Evolutionary conservation across 2,888 invertebrate species (phyloP).

Genomic region (Drosophila rellima): DNA sequence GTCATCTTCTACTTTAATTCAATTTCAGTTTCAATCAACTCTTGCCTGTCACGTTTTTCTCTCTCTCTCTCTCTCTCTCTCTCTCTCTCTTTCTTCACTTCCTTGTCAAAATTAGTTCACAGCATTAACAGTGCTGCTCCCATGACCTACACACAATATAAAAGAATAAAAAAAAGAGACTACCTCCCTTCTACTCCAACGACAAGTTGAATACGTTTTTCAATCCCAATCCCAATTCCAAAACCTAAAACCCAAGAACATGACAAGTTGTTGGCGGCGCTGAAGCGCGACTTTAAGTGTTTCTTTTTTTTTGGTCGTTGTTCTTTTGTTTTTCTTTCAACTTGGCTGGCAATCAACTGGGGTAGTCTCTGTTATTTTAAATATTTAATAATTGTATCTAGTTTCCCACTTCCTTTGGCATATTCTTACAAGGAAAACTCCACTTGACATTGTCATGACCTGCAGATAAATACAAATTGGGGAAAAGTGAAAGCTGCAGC

Average conservation of each 20-base stretch:
- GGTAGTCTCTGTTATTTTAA: slow-evolving; percentile 69
- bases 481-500: slow-evolving; percentile 72
- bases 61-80: neutral
- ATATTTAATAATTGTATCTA: slow-evolving; percentile 81
- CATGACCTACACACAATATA: slow-evolving; percentile 45
- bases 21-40: slow-evolving; percentile 16
- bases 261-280: slow-evolving; percentile 42
- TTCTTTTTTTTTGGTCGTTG: slow-evolving; percentile 17
- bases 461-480: slow-evolving; percentile 25
- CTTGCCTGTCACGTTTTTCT: neutral
- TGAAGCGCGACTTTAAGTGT: slow-evolving; percentile 74
- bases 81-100: slow-evolving; percentile 10
- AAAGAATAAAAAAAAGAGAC: neutral
- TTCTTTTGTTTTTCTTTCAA: slow-evolving; percentile 28
- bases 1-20: neutral
- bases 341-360: slow-evolving; percentile 30
- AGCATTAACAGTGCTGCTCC: slow-evolving; percentile 42
- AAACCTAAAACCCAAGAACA: slow-evolving; percentile 2
- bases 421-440: slow-evolving; percentile 68
- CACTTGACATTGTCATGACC: slow-evolving; percentile 73
- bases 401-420: slow-evolving; percentile 68
- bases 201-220: neutral
- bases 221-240: neutral
- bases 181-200: neutral
- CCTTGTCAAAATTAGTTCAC: slow-evolving; percentile 55